A percentile compares a stretch with the other conserved stretches of the same genome.
Evolutionary conservation across 2,797 vertebrate species (phyloP).

Genomic region (Phrynocephalus vlangalii): DNA sequence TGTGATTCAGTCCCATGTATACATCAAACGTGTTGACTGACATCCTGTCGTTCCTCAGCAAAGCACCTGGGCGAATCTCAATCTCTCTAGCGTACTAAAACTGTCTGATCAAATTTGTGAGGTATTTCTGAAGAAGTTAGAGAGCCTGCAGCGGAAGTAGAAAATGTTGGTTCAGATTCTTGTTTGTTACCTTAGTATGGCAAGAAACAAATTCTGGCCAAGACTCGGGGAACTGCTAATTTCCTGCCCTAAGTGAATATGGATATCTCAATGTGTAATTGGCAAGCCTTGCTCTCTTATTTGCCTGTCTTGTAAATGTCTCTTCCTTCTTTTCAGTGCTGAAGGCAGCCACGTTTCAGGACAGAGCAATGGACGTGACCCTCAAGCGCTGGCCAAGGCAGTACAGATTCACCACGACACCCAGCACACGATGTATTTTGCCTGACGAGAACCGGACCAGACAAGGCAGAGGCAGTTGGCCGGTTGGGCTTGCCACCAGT

Average conservation of each 20-base stretch:
- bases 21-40: too few relatives aligned
- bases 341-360: conserved; percentile 99
- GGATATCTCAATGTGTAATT: neutral
- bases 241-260: neutral
- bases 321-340: conserved; percentile 81
- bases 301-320: neutral
- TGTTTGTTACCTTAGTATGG: too few relatives aligned
- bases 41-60: neutral
- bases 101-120: too few relatives aligned
- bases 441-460: conserved; percentile 82
- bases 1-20: neutral
- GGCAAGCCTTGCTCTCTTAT: neutral
- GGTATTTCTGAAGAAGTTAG: neutral
- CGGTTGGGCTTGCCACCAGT: conserved; percentile 71
- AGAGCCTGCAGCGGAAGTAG: neutral
- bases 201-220: neutral
- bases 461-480: conserved; percentile 63
- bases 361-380: conserved; percentile 98
- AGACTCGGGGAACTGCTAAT: neutral
- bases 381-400: conserved; percentile 96
- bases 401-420: conserved; percentile 99
- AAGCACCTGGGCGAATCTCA: neutral
- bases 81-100: neutral
- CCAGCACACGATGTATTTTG: conserved; percentile 99
- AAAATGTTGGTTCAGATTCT: neutral